Evolutionary conservation across 2,888 invertebrate genomes (phyloP), one percentile per base, ranked within the genome.

Genomic region (Agelastica alni): DNA sequence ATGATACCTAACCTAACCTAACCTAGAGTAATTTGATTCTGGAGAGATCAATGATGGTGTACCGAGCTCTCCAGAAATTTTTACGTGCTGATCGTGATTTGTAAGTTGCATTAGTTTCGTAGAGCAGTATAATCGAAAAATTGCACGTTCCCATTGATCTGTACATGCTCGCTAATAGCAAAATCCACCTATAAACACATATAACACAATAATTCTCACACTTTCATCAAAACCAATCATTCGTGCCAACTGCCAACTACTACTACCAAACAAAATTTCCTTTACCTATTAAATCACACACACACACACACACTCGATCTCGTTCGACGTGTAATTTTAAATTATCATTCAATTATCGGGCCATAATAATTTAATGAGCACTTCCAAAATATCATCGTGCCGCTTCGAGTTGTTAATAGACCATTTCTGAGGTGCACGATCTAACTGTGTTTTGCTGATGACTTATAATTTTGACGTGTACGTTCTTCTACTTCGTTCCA

Each of bases 161-260:
- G 4, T n/a, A 16, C 30, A 43, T 43, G 17, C 12, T 30, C 5
- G 31, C 18, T 44, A 41, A 49, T 30, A 39, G 41, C 20, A 20
- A 39, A 14, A 32, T 3, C 32, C 16, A 22, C 41, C 17, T 41
- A 32, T 22, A 41, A 49, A 41, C 49, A 43, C 34, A 44, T 37
- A 18, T 10, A 37, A 41, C 48, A 28, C 51, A 34, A 42, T 52
- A 53, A 53, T 58, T 60, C 58, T 60, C 60, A 60, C 60, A 58
- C 60, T 58, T 56, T 60, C 60, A 51, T 47, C 55, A 37, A 34
- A 53, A 51, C 53, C 57, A 55, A 60, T 58, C 56, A 58, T 54
- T 42, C 56, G 17, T 3, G 3, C 37, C 31, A 31, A 16, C 32
- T 14, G 43, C 17, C 16, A 45, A 45, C 34, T 30, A 49, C 46